Conservation (phyloP, 1,140 invertebrate genomes). For the Laupala kohalensis region DNA sequence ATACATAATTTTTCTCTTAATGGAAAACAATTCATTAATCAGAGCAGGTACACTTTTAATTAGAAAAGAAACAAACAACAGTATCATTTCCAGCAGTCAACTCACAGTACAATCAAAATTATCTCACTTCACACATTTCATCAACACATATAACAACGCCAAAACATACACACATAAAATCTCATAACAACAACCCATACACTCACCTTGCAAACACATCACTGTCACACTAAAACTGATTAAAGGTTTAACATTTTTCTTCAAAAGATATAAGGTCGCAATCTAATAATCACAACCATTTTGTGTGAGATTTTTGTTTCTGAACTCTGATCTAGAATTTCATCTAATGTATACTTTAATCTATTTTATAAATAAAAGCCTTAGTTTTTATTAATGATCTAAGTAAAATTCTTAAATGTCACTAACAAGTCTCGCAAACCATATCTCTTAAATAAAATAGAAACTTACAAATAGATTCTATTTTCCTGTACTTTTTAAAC, state of each 20-base stretch:
- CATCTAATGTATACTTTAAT: slow-evolving; percentile 10
- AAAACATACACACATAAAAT: neutral
- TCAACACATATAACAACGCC: neutral
- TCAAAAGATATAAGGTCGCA: slow-evolving; percentile 10
- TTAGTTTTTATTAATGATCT: slow-evolving; percentile 13
- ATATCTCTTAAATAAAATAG: slow-evolving; percentile 26
- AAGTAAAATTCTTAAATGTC: slow-evolving; percentile 30
- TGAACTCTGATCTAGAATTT: neutral
- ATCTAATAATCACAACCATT: slow-evolving; percentile 9
- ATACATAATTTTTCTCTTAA: neutral
- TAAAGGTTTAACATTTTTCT: slow-evolving; percentile 9
- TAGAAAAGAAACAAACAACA: neutral
- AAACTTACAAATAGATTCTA: slow-evolving; percentile 25
- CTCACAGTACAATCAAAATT: neutral
- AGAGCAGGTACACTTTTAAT: neutral
- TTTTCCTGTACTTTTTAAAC: slow-evolving; percentile 32
- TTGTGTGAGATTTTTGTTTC: slow-evolving; percentile 1
- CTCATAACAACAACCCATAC: neutral
- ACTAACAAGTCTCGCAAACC: slow-evolving; percentile 33
- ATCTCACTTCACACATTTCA: neutral
- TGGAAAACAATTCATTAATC: neutral
- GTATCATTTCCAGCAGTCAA: neutral
- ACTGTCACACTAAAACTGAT: neutral
- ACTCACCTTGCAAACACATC: neutral
- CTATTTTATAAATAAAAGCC: slow-evolving; percentile 1